phyloP scores from a whole-genome alignment of 1,140 invertebrate species.

The Solenopsis invicta region DNA sequence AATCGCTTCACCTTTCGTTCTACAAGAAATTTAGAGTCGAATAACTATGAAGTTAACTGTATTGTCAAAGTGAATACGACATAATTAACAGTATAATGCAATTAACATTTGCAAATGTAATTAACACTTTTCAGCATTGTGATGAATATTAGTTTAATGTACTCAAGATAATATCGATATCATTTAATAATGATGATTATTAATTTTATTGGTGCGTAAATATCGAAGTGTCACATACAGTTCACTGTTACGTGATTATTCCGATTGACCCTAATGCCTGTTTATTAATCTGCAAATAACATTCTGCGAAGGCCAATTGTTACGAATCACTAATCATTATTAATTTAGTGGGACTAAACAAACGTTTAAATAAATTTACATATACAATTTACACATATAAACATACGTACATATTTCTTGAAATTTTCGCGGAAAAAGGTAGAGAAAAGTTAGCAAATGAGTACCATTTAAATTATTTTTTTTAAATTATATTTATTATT shows the following conservation, averaged over 20 bases:
- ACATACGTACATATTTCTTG: not conserved
- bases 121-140: slow-evolving; percentile 10
- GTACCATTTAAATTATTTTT: too few relatives aligned
- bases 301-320: not conserved
- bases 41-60: not conserved
- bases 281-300: slow-evolving; percentile 41
- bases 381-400: not conserved
- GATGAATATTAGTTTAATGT: slow-evolving; percentile 43
- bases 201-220: slow-evolving; percentile 52
- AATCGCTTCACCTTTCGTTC: not conserved
- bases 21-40: not conserved
- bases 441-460: too few relatives aligned
- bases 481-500: too few relatives aligned
- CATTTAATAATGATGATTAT: slow-evolving; percentile 31
- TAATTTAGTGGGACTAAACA: not conserved
- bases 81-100: not conserved
- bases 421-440: not conserved
- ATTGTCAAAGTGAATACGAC: not conserved
- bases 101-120: slow-evolving; percentile 22
- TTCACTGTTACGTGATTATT: slow-evolving; percentile 39
- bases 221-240: slow-evolving; percentile 41
- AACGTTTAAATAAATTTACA: not conserved
- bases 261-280: slow-evolving; percentile 33
- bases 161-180: slow-evolving; percentile 28
- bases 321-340: slow-evolving; percentile 14